phyloP scores from a whole-genome alignment of 2,888 invertebrate species.

The Cheilosia impressa region DNA sequence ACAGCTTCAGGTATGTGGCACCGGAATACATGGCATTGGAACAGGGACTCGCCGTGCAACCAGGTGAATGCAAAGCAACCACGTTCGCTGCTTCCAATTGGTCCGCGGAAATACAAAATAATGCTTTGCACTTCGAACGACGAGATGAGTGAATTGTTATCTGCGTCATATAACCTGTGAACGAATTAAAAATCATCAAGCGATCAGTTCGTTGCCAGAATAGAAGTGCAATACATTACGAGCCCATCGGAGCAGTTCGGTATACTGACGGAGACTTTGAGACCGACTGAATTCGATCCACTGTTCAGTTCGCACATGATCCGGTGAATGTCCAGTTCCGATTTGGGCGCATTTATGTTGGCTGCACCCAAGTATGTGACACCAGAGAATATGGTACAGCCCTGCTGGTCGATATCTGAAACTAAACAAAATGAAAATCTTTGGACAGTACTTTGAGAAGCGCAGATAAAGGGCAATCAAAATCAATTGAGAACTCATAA shows the following conservation, averaged over 20 bases:
- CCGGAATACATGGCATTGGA: conserved; percentile 98
- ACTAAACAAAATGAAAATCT: conserved; percentile 82
- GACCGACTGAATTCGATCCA: conserved; percentile 88
- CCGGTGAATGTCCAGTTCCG: conserved; percentile 95
- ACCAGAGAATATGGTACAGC: conserved; percentile 95
- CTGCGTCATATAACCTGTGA: conserved; percentile 92
- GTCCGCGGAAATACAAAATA: conserved; percentile 96
- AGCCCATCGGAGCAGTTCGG: conserved; percentile 96
- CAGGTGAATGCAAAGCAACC: conserved; percentile 99
- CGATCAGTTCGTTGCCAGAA: not conserved
- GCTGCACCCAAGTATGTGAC: conserved; percentile 97
- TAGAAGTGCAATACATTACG: conserved; percentile 89
- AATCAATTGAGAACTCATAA: conserved; percentile 42
- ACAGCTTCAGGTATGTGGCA: conserved; percentile 98
- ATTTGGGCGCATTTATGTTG: conserved; percentile 95
- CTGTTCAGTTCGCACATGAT: conserved; percentile 95
- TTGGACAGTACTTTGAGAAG: conserved; percentile 10
- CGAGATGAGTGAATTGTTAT: conserved; percentile 89
- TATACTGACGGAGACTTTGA: conserved; percentile 95
- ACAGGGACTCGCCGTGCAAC: conserved; percentile 96
- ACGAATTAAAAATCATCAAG: conserved; percentile 15
- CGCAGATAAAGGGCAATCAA: conserved; percentile 51
- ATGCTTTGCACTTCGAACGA: conserved; percentile 96
- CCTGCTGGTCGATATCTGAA: conserved; percentile 94
- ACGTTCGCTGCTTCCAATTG: conserved; percentile 91